Evolutionary conservation across 2,888 invertebrate genomes (phyloP), one percentile per base, ranked within the genome.

Genomic region (Dermolepida albohirtum): DNA sequence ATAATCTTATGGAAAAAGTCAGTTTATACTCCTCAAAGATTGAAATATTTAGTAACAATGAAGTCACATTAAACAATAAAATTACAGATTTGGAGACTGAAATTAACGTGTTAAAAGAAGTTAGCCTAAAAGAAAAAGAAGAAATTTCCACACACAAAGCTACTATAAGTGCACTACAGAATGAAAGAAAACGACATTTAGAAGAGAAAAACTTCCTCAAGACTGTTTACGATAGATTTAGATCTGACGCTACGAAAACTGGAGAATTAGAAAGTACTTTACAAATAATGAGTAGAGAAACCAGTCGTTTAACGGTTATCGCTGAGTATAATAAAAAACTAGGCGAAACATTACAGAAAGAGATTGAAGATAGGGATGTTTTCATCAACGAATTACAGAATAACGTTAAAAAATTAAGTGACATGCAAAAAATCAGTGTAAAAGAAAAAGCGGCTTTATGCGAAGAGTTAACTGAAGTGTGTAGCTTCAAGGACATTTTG

Each of bases 241-340:
- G 81, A 69, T 64, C 64, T 2, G 82, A 82, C 73, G 69, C 81
- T 16, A 52, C 72, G 8, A 78, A 79, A 66, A 73, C 78, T 7
- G 79, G 79, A 67, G 67, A 76, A 65, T 68, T 82, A n/a, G 80
- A 82, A 76, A 77, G 75, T 2, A 76, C 76, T 39, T 72, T 82
- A 5, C 66, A 75, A 1, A 76, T 78, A 39, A 78, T 80, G 67
- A 80, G 75, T 63, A 76, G 77, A 69, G 80, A 82, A 75, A 78
- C 82, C 1, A 80, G 76, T 66, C 77, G 79, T 70, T 71, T 83
- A 51, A 78, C 79, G 81, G 71, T 81, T 54, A 78, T 82, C 52
- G 82, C 78, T 2, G 81, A 82, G 70, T 82, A 78, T 75, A 83
- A 81, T 69, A 81, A 81, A 71, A 75, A 81, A 71, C 44, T 82